These are phyloP conservation scores for Drosophila lacicola DNA, from an alignment of 2,888 invertebrate species.

Conservation along the genomic window DNA sequence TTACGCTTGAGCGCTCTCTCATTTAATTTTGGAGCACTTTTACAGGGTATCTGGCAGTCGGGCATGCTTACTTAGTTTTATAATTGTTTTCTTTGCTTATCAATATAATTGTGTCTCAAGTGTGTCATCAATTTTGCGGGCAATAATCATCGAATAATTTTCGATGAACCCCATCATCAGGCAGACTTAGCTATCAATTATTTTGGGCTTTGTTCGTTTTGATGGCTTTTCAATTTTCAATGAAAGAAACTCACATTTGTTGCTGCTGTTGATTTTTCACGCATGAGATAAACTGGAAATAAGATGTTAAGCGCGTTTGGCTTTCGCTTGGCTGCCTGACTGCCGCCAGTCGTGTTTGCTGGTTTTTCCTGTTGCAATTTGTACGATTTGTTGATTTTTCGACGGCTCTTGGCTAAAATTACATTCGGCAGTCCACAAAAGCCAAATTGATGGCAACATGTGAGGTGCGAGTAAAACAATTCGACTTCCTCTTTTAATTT, in stretches of 20 bases:
- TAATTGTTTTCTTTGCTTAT: not conserved
- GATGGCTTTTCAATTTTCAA: conserved; percentile 29
- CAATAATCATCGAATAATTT: conserved; percentile 26
- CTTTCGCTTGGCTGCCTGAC: conserved; percentile 59
- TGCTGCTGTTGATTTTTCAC: conserved; percentile 47
- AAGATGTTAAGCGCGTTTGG: conserved; percentile 57
- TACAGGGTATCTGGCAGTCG: conserved; percentile 7
- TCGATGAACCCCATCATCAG: conserved; percentile 38
- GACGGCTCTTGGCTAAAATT: conserved; percentile 31
- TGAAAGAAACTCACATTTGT: conserved; percentile 10
- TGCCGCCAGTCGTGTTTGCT: conserved; percentile 29
- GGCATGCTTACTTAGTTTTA: not conserved
- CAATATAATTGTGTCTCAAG: conserved; percentile 15
- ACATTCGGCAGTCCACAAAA: conserved; percentile 54
- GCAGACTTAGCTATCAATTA: conserved; percentile 32
- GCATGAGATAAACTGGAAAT: conserved; percentile 64
- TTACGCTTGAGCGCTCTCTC: too few relatives aligned
- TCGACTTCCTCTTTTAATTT: conserved; percentile 58
- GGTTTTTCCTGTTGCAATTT: conserved; percentile 76
- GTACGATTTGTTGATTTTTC: conserved; percentile 66
- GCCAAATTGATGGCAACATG: conserved; percentile 60
- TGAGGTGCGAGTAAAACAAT: conserved; percentile 26
- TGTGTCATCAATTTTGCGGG: conserved; percentile 38
- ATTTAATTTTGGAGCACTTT: not conserved
- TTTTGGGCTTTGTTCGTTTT: conserved; percentile 23